Conservation (phyloP, 1,140 invertebrate species). For the Eubasilissa regina region DNA sequence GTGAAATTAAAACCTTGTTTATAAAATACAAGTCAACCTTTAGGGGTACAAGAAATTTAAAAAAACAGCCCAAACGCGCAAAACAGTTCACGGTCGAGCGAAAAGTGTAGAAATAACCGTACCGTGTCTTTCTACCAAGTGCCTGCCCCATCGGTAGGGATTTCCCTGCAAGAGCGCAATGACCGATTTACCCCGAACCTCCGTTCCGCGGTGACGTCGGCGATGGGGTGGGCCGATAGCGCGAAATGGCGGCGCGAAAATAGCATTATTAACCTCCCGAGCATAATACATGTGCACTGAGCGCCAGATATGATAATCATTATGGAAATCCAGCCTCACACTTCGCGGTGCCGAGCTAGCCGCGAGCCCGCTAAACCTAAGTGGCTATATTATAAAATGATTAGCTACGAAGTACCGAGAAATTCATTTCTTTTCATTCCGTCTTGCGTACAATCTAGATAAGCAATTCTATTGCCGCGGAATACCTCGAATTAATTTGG, state of each 20-base stretch:
- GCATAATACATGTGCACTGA: slow-evolving; percentile 70
- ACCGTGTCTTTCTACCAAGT: too few relatives aligned
- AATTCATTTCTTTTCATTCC: slow-evolving; percentile 40
- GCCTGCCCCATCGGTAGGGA: too few relatives aligned
- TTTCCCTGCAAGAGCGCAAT: neutral
- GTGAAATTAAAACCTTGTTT: too few relatives aligned
- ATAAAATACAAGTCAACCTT: too few relatives aligned
- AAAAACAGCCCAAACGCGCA: too few relatives aligned
- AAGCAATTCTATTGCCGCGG: slow-evolving; percentile 14
- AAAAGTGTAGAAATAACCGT: too few relatives aligned
- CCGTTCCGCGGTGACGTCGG: slow-evolving; percentile 68
- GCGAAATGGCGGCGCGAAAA: slow-evolving; percentile 73
- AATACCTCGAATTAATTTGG: slow-evolving; percentile 5
- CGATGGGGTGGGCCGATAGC: slow-evolving; percentile 73
- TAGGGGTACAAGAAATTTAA: too few relatives aligned
- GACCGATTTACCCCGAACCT: slow-evolving; percentile 57
- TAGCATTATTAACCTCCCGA: slow-evolving; percentile 74
- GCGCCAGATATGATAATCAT: slow-evolving; percentile 73
- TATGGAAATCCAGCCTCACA: slow-evolving; percentile 61
- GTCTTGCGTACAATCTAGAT: slow-evolving; percentile 22
- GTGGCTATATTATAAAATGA: slow-evolving; percentile 53
- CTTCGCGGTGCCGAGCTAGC: slow-evolving; percentile 36
- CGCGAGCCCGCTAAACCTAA: slow-evolving; percentile 43
- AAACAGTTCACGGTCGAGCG: too few relatives aligned
- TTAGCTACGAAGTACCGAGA: slow-evolving; percentile 46